Percentiles rank a stretch among this genome's conserved stretches.
Evolutionary conservation across 2,888 invertebrate genomes (phyloP).

Genomic region (Byasa hedistus): DNA sequence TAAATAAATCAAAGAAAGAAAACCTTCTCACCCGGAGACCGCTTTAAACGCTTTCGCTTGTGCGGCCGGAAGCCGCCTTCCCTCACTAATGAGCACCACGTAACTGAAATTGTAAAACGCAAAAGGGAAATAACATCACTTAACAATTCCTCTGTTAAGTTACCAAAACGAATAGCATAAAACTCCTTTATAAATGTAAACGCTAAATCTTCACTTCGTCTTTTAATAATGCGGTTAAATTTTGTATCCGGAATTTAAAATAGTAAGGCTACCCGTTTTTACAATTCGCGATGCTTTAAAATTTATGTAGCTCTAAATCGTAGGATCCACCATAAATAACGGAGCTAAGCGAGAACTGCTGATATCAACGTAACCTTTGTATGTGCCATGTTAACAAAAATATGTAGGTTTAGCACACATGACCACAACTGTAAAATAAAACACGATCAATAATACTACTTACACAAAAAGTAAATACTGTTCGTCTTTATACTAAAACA

Average conservation of each 20-base stretch:
- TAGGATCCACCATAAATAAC: conserved; percentile 16
- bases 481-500: no score
- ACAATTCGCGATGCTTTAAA: conserved; percentile 16
- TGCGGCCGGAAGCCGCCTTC: conserved; percentile 49
- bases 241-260: conserved; percentile 7
- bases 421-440: no score
- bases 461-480: no score
- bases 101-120: conserved; percentile 55
- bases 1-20: conserved; percentile 32
- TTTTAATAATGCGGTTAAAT: conserved; percentile 13
- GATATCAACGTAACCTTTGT: conserved; percentile 3
- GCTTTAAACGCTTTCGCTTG: conserved; percentile 69
- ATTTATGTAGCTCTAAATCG: conserved; percentile 21
- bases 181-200: conserved; percentile 18
- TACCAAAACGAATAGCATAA: conserved; percentile 19
- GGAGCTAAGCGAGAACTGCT: conserved; percentile 12
- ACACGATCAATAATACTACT: no score
- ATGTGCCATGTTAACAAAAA: background rate
- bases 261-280: conserved; percentile 7
- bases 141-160: conserved; percentile 22
- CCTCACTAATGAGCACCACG: conserved; percentile 66
- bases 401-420: background rate
- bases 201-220: background rate
- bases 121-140: conserved; percentile 36
- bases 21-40: conserved; percentile 62